A percentile compares a stretch with the other conserved stretches of the same genome.
Conservation (phyloP, 2,797 vertebrate genomes). For the Oreochromis mossambicus region DNA sequence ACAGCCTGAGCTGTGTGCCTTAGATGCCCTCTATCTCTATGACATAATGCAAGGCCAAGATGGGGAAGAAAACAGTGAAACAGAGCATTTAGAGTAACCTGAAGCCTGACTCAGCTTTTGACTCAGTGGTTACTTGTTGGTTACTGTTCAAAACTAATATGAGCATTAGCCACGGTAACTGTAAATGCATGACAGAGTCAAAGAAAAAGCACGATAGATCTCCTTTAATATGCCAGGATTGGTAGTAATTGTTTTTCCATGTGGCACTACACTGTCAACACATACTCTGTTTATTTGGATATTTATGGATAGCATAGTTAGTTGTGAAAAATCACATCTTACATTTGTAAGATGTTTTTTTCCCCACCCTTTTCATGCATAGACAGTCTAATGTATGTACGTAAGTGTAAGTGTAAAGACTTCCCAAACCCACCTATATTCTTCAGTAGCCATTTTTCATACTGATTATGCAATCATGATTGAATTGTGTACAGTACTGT, state of each 20-base stretch:
- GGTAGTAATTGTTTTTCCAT: accelerated
- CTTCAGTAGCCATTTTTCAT: not conserved
- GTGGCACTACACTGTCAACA: not conserved
- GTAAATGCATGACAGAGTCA: not conserved
- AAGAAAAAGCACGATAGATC: not conserved
- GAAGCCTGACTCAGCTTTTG: not conserved
- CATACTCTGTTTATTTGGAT: not conserved
- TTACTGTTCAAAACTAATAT: not conserved
- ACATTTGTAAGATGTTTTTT: no score
- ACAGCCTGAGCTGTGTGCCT: not conserved
- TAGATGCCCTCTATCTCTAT: not conserved
- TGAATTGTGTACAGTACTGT: not conserved
- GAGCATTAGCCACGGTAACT: not conserved
- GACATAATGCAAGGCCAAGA: not conserved
- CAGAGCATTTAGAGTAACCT: not conserved
- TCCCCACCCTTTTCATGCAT: not conserved
- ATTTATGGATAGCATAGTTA: not conserved
- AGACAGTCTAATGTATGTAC: not conserved
- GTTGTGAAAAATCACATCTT: no score
- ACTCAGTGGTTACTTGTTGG: not conserved
- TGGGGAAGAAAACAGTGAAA: not conserved
- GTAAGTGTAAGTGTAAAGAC: not conserved
- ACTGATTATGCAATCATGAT: not conserved
- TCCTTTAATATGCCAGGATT: not conserved
- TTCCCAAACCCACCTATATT: accelerated